Conservation (phyloP, 2,797 vertebrate species). For the Acestrorhynchus altus region DNA sequence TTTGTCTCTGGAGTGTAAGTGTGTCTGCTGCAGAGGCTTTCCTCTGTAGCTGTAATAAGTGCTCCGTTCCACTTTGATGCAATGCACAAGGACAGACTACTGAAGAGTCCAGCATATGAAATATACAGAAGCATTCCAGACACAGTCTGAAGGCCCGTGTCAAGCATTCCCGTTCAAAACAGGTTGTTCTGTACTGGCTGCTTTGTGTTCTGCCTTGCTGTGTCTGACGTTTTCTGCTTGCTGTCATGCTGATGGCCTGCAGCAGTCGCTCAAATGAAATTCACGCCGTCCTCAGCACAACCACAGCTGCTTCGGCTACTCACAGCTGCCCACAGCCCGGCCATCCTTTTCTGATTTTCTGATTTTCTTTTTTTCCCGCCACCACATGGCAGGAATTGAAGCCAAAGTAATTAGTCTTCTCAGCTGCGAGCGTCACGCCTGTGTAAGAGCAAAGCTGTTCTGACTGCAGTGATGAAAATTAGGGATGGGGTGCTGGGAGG, state of each 20-base stretch:
- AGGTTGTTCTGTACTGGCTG: not conserved
- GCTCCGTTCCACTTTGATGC: too few species aligned
- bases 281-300: not conserved
- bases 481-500: not conserved
- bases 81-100: too few species aligned
- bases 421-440: not conserved
- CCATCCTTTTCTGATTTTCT: slow-evolving; percentile 43
- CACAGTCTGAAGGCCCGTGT: too few species aligned
- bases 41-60: too few species aligned
- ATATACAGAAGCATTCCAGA: too few species aligned
- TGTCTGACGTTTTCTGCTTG: not conserved
- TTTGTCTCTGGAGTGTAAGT: too few species aligned
- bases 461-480: slow-evolving; percentile 12
- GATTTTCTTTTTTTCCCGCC: not conserved
- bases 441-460: slow-evolving; percentile 9
- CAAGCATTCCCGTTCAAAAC: not conserved
- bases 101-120: too few species aligned
- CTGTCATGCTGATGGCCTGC: not conserved
- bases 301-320: slow-evolving; percentile 9
- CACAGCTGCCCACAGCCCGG: slow-evolving; percentile 14
- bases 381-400: not conserved
- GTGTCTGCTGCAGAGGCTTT: too few species aligned
- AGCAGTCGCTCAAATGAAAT: slow-evolving; percentile 3
- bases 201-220: not conserved
- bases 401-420: not conserved